These are phyloP conservation scores for Bostrychus sinensis DNA, from an alignment of 2,113 vertebrate genomes.

Conservation along the genomic window DNA sequence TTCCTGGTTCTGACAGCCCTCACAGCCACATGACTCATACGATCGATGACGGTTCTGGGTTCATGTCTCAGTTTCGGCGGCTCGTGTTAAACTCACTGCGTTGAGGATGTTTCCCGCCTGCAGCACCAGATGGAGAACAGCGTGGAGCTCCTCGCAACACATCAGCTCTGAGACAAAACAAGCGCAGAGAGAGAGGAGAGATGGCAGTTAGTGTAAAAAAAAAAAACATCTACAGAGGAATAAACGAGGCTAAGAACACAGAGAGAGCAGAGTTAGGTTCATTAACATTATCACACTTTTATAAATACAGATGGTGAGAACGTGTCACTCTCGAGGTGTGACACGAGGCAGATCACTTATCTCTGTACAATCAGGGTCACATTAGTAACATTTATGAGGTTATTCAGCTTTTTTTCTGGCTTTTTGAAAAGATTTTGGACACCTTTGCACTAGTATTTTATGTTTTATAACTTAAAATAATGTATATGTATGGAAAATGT, in stretches of 20 bases:
- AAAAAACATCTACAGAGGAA: background rate
- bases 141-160: slow-evolving; percentile 90
- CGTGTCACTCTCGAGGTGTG: background rate
- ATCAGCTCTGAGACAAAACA: slow-evolving; percentile 83
- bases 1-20: background rate
- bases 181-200: background rate
- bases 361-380: too few relatives aligned
- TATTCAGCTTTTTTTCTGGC: too few relatives aligned
- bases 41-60: slow-evolving; percentile 3
- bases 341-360: background rate
- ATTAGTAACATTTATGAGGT: too few relatives aligned
- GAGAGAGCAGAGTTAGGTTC: background rate
- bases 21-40: background rate
- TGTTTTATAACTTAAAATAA: too few relatives aligned
- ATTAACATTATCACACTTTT: background rate
- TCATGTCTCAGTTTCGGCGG: background rate
- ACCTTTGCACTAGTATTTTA: too few relatives aligned
- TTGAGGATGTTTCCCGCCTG: slow-evolving; percentile 98
- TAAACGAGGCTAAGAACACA: background rate
- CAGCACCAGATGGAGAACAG: slow-evolving; percentile 93
- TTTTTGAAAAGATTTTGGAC: too few relatives aligned
- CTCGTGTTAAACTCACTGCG: slow-evolving; percentile 83
- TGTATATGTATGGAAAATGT: too few relatives aligned
- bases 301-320: slow-evolving; percentile 1
- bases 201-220: background rate